Percentiles rank a stretch among this genome's conserved stretches.
These are phyloP conservation scores for Amphimallon solstitiale DNA, from an alignment of 2,888 invertebrate genomes.

Conservation along the genomic window DNA sequence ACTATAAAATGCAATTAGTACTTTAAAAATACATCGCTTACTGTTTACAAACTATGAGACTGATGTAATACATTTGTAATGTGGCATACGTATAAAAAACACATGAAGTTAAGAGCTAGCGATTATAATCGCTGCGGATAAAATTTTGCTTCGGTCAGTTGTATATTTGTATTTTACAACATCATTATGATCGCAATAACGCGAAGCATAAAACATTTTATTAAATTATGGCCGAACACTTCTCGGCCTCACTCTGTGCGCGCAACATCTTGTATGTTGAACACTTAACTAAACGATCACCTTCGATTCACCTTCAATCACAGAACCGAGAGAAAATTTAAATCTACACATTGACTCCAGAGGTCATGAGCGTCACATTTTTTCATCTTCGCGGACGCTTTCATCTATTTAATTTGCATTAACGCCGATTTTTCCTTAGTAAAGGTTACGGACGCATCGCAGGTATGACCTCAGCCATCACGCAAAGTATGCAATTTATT, in stretches of 20 bases:
- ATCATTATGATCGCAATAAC: constrained; percentile 16
- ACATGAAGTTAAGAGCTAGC: no score
- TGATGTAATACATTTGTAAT: no score
- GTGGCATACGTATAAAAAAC: no score
- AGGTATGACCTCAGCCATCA: constrained; percentile 8
- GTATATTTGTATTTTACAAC: constrained; percentile 22
- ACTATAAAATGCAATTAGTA: no score
- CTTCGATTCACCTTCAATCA: constrained; percentile 24
- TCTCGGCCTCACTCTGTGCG: constrained; percentile 11
- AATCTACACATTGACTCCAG: constrained; percentile 26
- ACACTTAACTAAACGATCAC: constrained; percentile 34
- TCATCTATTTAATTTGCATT: constrained; percentile 32
- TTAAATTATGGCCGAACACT: constrained; percentile 23
- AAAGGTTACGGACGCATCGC: constrained; percentile 25
- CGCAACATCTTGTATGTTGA: constrained; percentile 23
- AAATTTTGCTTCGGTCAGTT: constrained; percentile 22
- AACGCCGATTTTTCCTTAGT: not conserved
- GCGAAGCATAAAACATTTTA: constrained; percentile 29
- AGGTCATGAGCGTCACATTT: constrained; percentile 9
- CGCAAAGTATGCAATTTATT: constrained; percentile 16
- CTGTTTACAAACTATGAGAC: no score
- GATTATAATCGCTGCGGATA: constrained; percentile 8
- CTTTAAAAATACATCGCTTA: no score
- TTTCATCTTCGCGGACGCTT: constrained; percentile 4
- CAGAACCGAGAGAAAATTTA: constrained; percentile 21